Evolutionary conservation across 2,888 invertebrate species (phyloP), one percentile per base, ranked within the genome.

Genomic region (Boloria selene): DNA sequence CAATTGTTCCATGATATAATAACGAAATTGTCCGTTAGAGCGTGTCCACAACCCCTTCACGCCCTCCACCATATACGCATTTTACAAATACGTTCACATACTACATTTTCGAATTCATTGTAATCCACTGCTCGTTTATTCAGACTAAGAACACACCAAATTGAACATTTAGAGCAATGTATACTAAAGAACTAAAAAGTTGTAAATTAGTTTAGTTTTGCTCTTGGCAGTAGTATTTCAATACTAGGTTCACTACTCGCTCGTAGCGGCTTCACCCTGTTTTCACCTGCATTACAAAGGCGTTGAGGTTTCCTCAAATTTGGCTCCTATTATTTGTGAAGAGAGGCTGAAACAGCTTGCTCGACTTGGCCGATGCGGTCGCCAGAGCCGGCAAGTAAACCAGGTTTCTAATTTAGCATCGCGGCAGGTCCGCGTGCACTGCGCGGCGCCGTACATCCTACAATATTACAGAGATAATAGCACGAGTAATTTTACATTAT

Each of bases 401-500:
- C 65, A 55, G 67, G 63, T 53, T 61, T 61, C 69, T 63, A 69
- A 70, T 70, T 70, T 71, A 67, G 70, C 61, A 65, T 62, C 65
- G 64, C 65, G 66, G 67, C 63, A 47, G 61, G 42, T 68, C 70
- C 68, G 54, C 67, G 70, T 71, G 71, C 67, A 73, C 71, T 73
- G 72, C 70, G 70, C 69, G 67, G 70, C 47, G 47, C 47, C 47
- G 53, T 26, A 42, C 17, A 13, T 17, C 47, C 4, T 54, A 22
- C 45, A 16, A 54, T 54, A 26, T 47, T 18, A 49, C 38, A 17
- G 51, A 52, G 18, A 55, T 53, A 61, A 62, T 53, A 42, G 22
- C 42, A 14, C 54, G 4, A 47, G 42, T 13, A 13, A 45, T 63
- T 55, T 55, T n/a, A 18, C 54, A 54, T 45, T 22, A 38, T 63